These are phyloP conservation scores for Antidorcas marsupialis DNA, from an alignment of 2,113 vertebrate genomes.

Conservation along the genomic window DNA sequence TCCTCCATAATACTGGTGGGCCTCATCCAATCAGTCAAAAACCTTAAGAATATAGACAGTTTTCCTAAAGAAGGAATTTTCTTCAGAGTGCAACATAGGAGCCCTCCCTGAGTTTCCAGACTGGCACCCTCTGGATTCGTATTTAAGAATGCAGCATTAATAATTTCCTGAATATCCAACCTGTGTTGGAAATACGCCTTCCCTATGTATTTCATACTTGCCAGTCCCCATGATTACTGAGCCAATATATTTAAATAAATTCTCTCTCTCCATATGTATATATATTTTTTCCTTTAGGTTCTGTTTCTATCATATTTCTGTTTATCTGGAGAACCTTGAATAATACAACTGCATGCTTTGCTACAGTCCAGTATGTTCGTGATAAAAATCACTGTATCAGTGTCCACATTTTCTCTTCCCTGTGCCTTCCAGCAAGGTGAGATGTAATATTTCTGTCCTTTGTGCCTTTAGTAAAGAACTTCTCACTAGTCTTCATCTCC, in stretches of 20 bases:
- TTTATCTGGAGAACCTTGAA: neutral
- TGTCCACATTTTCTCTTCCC: neutral
- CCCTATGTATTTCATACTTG: neutral
- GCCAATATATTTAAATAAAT: neutral
- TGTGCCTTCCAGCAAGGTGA: neutral
- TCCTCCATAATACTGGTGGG: neutral
- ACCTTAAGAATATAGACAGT: neutral
- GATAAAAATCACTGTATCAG: neutral
- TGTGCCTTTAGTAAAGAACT: neutral
- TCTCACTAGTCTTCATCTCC: neutral
- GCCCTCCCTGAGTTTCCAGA: neutral
- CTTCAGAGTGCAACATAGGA: neutral
- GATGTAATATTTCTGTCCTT: neutral
- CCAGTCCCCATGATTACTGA: neutral
- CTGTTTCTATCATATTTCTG: neutral
- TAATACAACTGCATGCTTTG: neutral
- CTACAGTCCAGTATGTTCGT: neutral
- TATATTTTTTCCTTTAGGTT: neutral
- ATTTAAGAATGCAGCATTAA: neutral
- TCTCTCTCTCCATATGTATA: neutral
- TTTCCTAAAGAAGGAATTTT: neutral
- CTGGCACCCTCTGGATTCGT: neutral
- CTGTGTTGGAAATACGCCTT: neutral
- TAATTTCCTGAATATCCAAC: neutral
- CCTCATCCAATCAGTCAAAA: neutral